Percentiles rank a stretch among this genome's conserved stretches.
Conservation (phyloP, 2,113 vertebrate genomes). For the Hippocampus comes region DNA sequence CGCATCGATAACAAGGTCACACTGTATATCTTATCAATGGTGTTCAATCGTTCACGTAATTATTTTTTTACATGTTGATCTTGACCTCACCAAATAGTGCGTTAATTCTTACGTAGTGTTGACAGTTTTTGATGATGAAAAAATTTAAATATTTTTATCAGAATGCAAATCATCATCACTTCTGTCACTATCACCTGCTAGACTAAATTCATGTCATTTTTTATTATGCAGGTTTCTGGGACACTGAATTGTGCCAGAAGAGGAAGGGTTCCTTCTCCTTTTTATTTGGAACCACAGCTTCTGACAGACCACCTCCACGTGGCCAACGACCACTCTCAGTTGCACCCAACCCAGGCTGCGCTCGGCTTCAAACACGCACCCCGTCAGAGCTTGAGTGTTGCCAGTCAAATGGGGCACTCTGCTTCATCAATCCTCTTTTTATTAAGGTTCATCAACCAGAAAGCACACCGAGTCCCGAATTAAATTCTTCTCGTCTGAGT, state of each 20-base stretch:
- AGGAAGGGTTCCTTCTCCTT: constrained; percentile 64
- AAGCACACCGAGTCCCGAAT: constrained; percentile 49
- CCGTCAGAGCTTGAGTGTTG: constrained; percentile 86
- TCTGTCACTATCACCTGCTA: too few species aligned
- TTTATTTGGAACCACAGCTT: constrained; percentile 48
- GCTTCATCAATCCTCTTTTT: constrained; percentile 96
- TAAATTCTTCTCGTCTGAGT: constrained; percentile 30
- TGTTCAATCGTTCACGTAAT: too few species aligned
- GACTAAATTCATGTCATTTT: neutral
- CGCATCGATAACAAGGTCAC: too few species aligned
- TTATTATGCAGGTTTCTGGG: constrained; percentile 84
- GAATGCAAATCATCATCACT: neutral
- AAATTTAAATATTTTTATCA: neutral
- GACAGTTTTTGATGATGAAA: neutral
- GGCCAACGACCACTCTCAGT: constrained; percentile 57
- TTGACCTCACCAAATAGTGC: neutral
- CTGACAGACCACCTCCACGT: constrained; percentile 44
- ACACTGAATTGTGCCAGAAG: constrained; percentile 70
- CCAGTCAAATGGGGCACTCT: constrained; percentile 88
- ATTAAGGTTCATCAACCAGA: constrained; percentile 83
- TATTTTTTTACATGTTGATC: neutral
- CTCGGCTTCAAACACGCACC: constrained; percentile 78
- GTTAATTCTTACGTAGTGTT: neutral
- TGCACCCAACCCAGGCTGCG: constrained; percentile 51
- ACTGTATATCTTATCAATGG: too few species aligned